Percentiles rank a stretch among this genome's conserved stretches.
Conservation (phyloP, 2,113 vertebrate genomes). For the Mastomys coucha region DNA sequence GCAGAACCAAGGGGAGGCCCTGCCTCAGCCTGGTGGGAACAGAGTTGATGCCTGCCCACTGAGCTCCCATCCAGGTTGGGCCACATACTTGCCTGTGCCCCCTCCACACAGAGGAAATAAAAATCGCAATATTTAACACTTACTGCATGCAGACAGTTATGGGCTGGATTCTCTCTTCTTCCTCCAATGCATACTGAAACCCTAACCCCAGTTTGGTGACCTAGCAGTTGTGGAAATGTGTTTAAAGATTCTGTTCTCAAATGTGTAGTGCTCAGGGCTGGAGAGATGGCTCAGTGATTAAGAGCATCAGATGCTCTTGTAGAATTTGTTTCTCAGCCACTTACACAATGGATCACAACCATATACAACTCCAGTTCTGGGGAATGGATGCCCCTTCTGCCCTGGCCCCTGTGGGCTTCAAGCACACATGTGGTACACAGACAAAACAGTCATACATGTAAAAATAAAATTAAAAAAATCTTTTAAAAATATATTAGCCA, state of each 20-base stretch:
- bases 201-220: not conserved
- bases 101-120: not conserved
- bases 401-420: not conserved
- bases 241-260: slow-evolving; percentile 10
- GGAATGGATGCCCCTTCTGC: not conserved
- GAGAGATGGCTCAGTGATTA: not conserved
- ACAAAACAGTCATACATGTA: not conserved
- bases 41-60: not conserved
- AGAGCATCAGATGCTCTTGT: not conserved
- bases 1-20: not conserved
- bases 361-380: not conserved
- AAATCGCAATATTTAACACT: not conserved
- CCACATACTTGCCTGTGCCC: not conserved
- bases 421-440: not conserved
- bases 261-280: not conserved
- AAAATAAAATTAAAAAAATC: not conserved
- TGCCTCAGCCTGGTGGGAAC: not conserved
- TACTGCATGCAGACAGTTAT: not conserved
- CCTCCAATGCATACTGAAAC: not conserved
- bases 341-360: not conserved
- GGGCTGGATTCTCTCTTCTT: not conserved
- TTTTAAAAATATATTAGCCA: not conserved
- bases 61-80: not conserved
- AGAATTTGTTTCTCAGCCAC: not conserved
- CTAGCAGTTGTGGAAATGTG: not conserved